Evolutionary conservation across 2,797 vertebrate genomes (phyloP).

Genomic region (Acipenser ruthenus): DNA sequence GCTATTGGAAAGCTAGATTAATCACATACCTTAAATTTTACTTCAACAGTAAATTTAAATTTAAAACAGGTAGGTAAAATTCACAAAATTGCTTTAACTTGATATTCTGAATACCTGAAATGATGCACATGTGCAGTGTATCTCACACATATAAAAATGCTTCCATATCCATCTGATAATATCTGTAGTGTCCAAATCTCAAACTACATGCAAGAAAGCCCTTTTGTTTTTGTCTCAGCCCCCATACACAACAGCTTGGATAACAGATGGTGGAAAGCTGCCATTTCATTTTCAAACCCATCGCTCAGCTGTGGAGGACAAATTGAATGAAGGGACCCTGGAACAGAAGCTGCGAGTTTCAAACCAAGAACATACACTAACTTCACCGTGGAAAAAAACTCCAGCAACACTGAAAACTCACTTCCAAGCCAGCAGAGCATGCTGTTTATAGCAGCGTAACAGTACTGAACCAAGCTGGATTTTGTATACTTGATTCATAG

Average conservation of each 20-base stretch:
- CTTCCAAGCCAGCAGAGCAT: no score
- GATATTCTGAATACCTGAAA: neutral
- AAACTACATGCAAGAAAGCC: neutral
- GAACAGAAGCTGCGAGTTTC: neutral
- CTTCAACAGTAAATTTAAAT: no score
- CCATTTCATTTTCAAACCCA: slow-evolving; percentile 20
- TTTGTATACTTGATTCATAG: no score
- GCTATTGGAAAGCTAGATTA: no score
- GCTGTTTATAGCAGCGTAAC: no score
- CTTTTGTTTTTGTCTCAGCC: neutral
- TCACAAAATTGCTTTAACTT: neutral
- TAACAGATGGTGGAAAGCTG: slow-evolving; percentile 44
- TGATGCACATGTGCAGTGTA: neutral
- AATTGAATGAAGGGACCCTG: slow-evolving; percentile 30
- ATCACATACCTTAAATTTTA: no score
- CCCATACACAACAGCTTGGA: slow-evolving; percentile 24
- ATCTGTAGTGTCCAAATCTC: neutral
- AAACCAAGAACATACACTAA: neutral
- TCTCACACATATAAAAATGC: neutral
- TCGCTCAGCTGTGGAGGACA: slow-evolving; percentile 36
- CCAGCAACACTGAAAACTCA: neutral
- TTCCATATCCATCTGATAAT: neutral
- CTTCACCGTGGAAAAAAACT: neutral
- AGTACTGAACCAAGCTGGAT: no score
- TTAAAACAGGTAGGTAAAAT: no score